Conservation (phyloP, 2,888 invertebrate genomes). For the Epirrhoe alternata region DNA sequence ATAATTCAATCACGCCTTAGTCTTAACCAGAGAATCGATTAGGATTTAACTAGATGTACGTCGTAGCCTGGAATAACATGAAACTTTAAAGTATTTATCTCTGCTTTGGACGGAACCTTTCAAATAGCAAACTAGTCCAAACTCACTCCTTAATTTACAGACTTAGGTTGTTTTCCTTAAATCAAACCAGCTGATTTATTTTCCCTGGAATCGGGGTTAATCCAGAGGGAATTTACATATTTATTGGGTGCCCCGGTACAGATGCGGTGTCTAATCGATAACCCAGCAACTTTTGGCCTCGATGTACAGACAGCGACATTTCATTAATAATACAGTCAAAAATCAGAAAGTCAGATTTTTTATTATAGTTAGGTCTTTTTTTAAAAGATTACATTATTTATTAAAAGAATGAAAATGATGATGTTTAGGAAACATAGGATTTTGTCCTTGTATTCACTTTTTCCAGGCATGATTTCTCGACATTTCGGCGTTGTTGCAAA, state of each 20-base stretch:
- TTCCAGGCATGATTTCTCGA: neutral
- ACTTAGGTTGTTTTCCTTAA: constrained; percentile 16
- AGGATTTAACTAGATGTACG: neutral
- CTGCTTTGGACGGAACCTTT: neutral
- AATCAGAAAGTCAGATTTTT: constrained; percentile 9
- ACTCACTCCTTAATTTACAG: neutral
- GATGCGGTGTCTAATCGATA: constrained; percentile 72
- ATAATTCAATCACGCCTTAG: too few species aligned
- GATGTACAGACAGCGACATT: constrained; percentile 33
- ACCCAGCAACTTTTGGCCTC: constrained; percentile 48
- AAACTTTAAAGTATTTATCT: too few species aligned
- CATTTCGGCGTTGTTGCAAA: neutral
- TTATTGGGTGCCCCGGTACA: constrained; percentile 69
- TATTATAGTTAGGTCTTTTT: neutral
- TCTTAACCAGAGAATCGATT: neutral
- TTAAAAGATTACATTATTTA: neutral
- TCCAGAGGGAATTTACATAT: constrained; percentile 73
- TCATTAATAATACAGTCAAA: constrained; percentile 18
- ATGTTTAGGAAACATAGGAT: too few species aligned
- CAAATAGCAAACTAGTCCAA: neutral
- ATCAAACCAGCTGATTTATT: constrained; percentile 29
- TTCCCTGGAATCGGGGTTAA: constrained; percentile 51
- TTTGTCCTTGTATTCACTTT: neutral
- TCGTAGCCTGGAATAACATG: too few species aligned
- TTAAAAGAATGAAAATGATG: too few species aligned